phyloP scores from a whole-genome alignment of 2,113 vertebrate species.

The Diadophis punctatus region DNA sequence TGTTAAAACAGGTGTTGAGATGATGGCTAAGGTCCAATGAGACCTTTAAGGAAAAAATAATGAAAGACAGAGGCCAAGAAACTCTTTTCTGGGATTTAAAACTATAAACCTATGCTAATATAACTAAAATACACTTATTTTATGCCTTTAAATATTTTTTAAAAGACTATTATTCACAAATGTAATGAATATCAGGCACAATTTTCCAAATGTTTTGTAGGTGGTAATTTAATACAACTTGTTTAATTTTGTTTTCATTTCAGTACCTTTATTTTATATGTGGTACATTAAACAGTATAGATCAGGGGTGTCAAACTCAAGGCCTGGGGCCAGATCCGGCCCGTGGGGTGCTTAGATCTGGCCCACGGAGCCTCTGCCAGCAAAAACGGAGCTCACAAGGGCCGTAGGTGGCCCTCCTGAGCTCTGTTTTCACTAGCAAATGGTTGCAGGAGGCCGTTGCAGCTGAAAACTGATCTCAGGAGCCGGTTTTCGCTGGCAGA shows the following conservation, averaged over 20 bases:
- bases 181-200: not conserved
- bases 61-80: conserved; percentile 13
- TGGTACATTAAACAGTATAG: not conserved
- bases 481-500: no score
- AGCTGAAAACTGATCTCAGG: no score
- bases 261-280: not conserved
- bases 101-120: not conserved
- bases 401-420: no score
- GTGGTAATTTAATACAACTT: not conserved
- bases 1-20: not conserved
- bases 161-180: not conserved
- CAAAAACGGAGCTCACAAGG: no score
- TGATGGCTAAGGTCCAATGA: not conserved
- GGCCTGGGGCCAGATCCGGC: no score
- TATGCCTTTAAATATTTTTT: not conserved
- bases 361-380: no score
- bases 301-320: no score
- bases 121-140: not conserved
- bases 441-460: no score
- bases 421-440: no score
- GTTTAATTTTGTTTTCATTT: not conserved
- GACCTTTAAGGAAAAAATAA: not conserved
- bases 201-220: not conserved
- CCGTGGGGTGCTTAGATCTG: no score
- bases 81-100: not conserved